Evolutionary conservation across 2,797 vertebrate genomes (phyloP).

Genomic region (Mus spretus): DNA sequence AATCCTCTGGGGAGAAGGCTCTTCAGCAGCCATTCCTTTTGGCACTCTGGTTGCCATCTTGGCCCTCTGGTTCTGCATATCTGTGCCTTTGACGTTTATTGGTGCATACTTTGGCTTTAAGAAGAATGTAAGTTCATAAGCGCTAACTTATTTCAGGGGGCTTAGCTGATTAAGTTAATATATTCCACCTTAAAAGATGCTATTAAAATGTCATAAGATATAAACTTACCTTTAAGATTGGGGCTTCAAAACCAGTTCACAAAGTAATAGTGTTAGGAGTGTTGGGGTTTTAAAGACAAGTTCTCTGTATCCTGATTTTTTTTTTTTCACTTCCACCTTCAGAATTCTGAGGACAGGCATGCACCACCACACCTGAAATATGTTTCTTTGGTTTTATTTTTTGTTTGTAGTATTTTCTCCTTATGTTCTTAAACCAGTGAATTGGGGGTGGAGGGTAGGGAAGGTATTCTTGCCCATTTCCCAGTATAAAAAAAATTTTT

Average conservation of each 20-base stretch:
- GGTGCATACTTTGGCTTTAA: conserved; percentile 97
- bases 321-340: too few species aligned
- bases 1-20: conserved; percentile 97
- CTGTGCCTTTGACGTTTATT: conserved; percentile 95
- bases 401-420: not conserved
- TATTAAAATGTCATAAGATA: not conserved
- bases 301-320: not conserved
- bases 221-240: not conserved
- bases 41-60: conserved; percentile 96
- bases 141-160: conserved; percentile 13
- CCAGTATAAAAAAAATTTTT: conserved; percentile 20
- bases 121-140: conserved; percentile 92
- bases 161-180: conserved; percentile 37
- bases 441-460: not conserved
- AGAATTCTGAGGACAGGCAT: not conserved
- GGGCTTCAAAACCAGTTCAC: conserved; percentile 32
- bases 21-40: conserved; percentile 96
- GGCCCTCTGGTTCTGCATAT: conserved; percentile 98
- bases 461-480: conserved; percentile 42
- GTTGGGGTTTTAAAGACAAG: conserved; percentile 13
- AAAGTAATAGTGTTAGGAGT: not conserved
- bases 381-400: not conserved
- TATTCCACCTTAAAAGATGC: conserved; percentile 26
- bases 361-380: not conserved
- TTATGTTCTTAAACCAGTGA: not conserved